Base-by-base conservation (phyloP, 2,888 invertebrate species). In the Calliphora vomitoria region DNA sequence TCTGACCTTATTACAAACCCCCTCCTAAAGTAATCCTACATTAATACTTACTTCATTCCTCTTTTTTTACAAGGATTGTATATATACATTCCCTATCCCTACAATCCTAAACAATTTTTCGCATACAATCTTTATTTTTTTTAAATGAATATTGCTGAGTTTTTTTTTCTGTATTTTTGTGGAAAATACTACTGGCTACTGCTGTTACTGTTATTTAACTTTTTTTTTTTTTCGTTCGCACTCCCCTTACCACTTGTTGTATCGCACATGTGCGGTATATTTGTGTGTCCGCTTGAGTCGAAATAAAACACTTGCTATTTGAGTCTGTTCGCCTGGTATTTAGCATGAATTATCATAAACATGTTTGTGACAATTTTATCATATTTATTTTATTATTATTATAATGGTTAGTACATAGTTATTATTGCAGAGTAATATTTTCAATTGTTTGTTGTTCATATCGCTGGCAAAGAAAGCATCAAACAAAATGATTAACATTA, bases 301-400 rank as follows among this genome's bases (percentile, higher is more conserved):
- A 50, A 25, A 69, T 35, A 68, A 81, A 72, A 78, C 71, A 75
- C 41, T 76, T 72, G 53, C 60, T 69, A 20, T 53, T 53, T 31
- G 58, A 25, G 10, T 62, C 86, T 89, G 89, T 68, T 76, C 44
- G 89, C 90, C 89, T 90, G 89, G 87, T 89, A 81, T 82, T 78
- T 84, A 89, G 74, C 88, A 87, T 87, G 88, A 88, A 90, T 90
- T 90, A 89, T 90, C 90, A 89, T 89, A 89, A 89, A 88, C 86
- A 89, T 86, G 82, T 88, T 88, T 85, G 85, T 89, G 87, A 87
- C 78, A 85, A 35, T 55, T 44, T 66, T 79, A 50, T 78, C 71
- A 80, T 80, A 20, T 18, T 71, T 35, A 35, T 4, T 35, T 35
- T 35, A 6, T 35, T 44, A 50, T 60, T 20, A 20, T 44, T 25